A percentile compares a stretch with the other conserved stretches of the same genome.
Conservation (phyloP, 2,888 invertebrate genomes). For the Smittia aterrima region DNA sequence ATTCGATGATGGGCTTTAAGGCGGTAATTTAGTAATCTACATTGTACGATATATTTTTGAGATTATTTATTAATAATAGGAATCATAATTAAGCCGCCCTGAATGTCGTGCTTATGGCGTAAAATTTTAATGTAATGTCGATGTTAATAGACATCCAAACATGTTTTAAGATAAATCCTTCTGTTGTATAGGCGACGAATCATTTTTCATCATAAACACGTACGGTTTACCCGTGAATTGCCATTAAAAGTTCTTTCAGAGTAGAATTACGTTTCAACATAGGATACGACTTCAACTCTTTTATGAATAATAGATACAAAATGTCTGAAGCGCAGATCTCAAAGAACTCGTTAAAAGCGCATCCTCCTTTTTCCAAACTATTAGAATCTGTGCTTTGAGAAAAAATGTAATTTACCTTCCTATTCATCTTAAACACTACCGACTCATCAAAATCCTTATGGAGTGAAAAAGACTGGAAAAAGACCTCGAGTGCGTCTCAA, state of each 20-base stretch:
- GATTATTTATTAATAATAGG: slow-evolving; percentile 34
- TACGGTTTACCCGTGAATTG: neutral
- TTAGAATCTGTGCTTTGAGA: neutral
- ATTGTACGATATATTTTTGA: slow-evolving; percentile 1
- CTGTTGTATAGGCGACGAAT: neutral
- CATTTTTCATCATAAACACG: slow-evolving; percentile 16
- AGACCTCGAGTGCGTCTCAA: neutral
- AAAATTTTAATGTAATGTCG: slow-evolving; percentile 35
- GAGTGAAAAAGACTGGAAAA: neutral
- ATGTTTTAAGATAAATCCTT: neutral
- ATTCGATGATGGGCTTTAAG: neutral
- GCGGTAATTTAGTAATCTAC: slow-evolving; percentile 18
- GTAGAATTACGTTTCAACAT: slow-evolving; percentile 1
- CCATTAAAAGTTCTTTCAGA: slow-evolving; percentile 16
- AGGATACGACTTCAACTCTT: neutral
- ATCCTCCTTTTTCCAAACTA: neutral
- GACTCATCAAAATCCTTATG: neutral
- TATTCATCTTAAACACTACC: neutral
- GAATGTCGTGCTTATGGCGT: slow-evolving; percentile 29
- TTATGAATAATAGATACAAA: slow-evolving; percentile 1
- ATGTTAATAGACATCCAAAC: slow-evolving; percentile 28
- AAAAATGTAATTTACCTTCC: neutral
- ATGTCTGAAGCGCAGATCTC: slow-evolving; percentile 16
- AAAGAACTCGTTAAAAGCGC: neutral
- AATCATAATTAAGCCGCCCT: slow-evolving; percentile 29